These are phyloP conservation scores for Diachrysia chrysitis DNA, from an alignment of 2,888 invertebrate genomes.

Conservation along the genomic window DNA sequence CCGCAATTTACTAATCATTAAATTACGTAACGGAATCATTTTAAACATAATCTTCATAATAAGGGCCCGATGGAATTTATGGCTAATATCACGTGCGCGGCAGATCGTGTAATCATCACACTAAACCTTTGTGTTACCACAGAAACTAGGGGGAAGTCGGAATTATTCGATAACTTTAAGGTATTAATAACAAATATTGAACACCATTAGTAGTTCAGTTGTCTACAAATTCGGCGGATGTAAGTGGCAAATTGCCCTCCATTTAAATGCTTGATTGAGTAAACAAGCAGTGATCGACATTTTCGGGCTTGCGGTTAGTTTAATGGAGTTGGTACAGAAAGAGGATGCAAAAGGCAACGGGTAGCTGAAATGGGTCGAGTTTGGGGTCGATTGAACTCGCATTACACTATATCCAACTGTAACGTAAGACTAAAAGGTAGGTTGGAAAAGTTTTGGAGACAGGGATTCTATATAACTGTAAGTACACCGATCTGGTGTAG, in stretches of 20 bases:
- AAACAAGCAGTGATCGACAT: constrained; percentile 39
- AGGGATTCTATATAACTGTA: constrained; percentile 8
- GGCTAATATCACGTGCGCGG: constrained; percentile 12
- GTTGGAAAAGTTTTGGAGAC: constrained; percentile 24
- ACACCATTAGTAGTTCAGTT: constrained; percentile 22
- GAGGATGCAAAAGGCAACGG: constrained; percentile 27
- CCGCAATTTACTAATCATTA: constrained; percentile 29
- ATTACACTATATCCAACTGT: constrained; percentile 33
- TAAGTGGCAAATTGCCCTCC: constrained; percentile 34
- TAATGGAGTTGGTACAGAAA: constrained; percentile 27
- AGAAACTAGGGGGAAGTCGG: not conserved
- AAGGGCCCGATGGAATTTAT: constrained; percentile 15
- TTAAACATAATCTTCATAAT: constrained; percentile 23
- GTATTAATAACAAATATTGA: constrained; percentile 40
- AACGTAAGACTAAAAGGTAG: constrained; percentile 19
- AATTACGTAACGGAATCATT: constrained; percentile 34
- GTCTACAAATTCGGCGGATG: constrained; percentile 37
- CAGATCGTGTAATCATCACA: constrained; percentile 38
- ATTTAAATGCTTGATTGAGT: constrained; percentile 39
- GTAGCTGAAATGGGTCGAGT: constrained; percentile 35
- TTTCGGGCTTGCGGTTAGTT: constrained; percentile 18
- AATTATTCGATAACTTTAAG: constrained; percentile 26
- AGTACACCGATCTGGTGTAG: not conserved
- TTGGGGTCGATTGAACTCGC: constrained; percentile 32
- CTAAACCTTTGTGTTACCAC: constrained; percentile 28